These are phyloP conservation scores for Columba livia DNA, from an alignment of 2,113 vertebrate species.

Conservation along the genomic window DNA sequence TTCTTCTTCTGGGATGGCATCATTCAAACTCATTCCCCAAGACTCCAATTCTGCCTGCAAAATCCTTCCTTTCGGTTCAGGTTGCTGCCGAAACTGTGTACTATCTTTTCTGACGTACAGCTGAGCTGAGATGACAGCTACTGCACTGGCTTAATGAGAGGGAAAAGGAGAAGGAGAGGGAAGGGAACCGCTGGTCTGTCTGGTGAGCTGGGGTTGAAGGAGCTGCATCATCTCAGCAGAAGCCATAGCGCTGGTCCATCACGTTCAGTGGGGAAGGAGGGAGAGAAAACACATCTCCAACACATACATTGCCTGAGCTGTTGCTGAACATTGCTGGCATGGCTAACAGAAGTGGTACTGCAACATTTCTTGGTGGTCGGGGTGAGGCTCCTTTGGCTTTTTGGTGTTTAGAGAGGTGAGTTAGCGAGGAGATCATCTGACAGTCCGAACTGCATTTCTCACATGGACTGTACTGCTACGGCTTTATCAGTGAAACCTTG, in stretches of 20 bases:
- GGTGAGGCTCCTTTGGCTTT: neutral
- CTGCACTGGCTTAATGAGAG: neutral
- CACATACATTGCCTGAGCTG: neutral
- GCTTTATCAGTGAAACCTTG: neutral
- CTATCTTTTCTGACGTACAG: neutral
- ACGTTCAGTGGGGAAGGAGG: neutral
- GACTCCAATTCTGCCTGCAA: neutral
- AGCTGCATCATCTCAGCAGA: neutral
- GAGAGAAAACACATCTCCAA: neutral
- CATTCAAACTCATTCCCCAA: neutral
- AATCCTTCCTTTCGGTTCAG: neutral
- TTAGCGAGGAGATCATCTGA: neutral
- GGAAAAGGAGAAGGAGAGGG: neutral
- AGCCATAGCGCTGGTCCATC: neutral
- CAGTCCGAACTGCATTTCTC: neutral
- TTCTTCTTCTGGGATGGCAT: neutral
- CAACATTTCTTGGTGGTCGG: neutral
- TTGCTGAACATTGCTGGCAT: neutral
- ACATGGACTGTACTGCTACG: neutral
- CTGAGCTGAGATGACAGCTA: neutral
- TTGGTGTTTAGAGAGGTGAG: neutral
- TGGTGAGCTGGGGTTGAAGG: neutral
- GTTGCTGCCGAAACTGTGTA: neutral
- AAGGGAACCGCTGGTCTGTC: neutral
- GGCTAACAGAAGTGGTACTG: neutral